A percentile compares a stretch with the other conserved stretches of the same genome.
phyloP scores from a whole-genome alignment of 2,113 vertebrate genomes.

The Callopanchax toddi region DNA sequence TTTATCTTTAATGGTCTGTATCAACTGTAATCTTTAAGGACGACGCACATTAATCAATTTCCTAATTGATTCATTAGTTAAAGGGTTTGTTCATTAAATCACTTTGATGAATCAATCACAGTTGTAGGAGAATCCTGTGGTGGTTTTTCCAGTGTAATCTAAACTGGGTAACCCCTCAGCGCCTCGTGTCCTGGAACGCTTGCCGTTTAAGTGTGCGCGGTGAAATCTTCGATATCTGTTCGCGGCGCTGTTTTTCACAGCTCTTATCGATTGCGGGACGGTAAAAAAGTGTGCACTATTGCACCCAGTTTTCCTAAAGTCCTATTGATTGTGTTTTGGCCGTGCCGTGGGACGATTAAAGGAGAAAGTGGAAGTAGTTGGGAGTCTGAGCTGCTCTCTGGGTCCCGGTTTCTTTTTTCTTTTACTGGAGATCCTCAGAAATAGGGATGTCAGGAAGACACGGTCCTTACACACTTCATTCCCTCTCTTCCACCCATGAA shows the following conservation, averaged over 20 bases:
- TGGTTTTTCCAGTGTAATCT: slow-evolving; percentile 55
- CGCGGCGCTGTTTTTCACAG: slow-evolving; percentile 48
- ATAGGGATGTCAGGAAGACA: slow-evolving; percentile 60
- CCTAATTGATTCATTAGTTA: slow-evolving; percentile 73
- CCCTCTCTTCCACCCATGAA: slow-evolving; percentile 45
- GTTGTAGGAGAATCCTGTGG: slow-evolving; percentile 40
- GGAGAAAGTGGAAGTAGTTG: slow-evolving; percentile 4
- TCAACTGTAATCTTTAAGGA: slow-evolving; percentile 60
- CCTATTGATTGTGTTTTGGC: slow-evolving; percentile 71
- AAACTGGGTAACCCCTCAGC: slow-evolving; percentile 38
- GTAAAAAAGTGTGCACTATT: slow-evolving; percentile 67
- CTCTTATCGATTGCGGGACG: slow-evolving; percentile 62
- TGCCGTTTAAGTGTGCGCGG: slow-evolving; percentile 27
- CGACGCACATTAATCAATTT: slow-evolving; percentile 62
- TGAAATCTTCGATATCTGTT: slow-evolving; percentile 40
- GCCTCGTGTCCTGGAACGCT: slow-evolving; percentile 21
- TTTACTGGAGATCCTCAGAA: slow-evolving; percentile 47
- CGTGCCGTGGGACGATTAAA: slow-evolving; percentile 56
- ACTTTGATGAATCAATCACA: slow-evolving; percentile 66
- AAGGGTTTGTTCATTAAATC: slow-evolving; percentile 69
- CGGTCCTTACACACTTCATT: slow-evolving; percentile 58
- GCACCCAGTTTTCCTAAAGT: slow-evolving; percentile 69
- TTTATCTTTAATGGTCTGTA: slow-evolving; percentile 66
- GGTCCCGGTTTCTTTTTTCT: slow-evolving; percentile 10
- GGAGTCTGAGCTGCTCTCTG: slow-evolving; percentile 17